A percentile compares a stretch with the other conserved stretches of the same genome.
phyloP scores from a whole-genome alignment of 2,797 vertebrate genomes.

The Lophius americanus region DNA sequence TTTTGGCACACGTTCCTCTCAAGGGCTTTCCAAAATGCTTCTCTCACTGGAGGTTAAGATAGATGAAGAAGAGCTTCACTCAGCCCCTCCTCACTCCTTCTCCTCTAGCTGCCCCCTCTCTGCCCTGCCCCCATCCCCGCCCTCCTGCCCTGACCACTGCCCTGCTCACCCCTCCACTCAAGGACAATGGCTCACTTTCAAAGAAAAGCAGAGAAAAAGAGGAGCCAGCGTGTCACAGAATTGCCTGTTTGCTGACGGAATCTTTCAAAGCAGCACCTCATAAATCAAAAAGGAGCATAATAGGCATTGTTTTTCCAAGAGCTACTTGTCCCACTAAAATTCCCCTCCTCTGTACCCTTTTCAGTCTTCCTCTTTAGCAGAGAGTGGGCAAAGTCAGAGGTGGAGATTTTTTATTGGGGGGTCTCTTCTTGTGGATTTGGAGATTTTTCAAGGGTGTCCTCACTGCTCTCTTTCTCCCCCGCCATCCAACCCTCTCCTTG shows the following conservation, averaged over 20 bases:
- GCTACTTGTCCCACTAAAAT: slow-evolving; percentile 67
- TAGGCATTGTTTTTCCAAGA: slow-evolving; percentile 78
- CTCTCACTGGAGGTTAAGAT: slow-evolving; percentile 59
- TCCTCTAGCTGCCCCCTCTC: slow-evolving; percentile 48
- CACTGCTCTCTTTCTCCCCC: slow-evolving; percentile 42
- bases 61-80: slow-evolving; percentile 72
- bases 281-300: slow-evolving; percentile 86
- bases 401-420: slow-evolving; percentile 59
- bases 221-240: slow-evolving; percentile 73
- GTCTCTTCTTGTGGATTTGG: slow-evolving; percentile 59
- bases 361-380: slow-evolving; percentile 43
- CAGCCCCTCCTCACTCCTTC: slow-evolving; percentile 47
- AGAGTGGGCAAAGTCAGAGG: slow-evolving; percentile 66
- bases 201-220: slow-evolving; percentile 75
- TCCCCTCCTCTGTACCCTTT: slow-evolving; percentile 47
- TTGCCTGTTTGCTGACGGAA: slow-evolving; percentile 82
- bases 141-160: slow-evolving; percentile 69
- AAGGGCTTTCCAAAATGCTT: slow-evolving; percentile 74
- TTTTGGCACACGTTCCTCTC: slow-evolving; percentile 74
- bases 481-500: slow-evolving; percentile 52
- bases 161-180: slow-evolving; percentile 65
- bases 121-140: slow-evolving; percentile 51
- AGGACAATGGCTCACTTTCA: slow-evolving; percentile 79
- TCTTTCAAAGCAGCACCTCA: slow-evolving; percentile 83
- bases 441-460: slow-evolving; percentile 49